Conservation (phyloP, 2,797 vertebrate genomes). For the Mormyrus proboscirostris region DNA sequence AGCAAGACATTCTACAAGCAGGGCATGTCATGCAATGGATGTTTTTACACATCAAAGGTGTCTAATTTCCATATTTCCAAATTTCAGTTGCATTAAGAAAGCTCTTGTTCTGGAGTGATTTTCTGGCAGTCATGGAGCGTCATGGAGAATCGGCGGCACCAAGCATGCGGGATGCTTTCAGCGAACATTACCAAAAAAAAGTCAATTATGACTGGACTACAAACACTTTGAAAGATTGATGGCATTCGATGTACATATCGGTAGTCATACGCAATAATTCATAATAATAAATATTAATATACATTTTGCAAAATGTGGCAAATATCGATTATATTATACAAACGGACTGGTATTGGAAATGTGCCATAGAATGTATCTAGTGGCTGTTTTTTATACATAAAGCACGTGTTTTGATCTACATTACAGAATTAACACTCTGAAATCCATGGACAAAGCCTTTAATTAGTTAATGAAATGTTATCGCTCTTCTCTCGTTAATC, state of each 20-base stretch:
- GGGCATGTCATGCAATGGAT: neutral
- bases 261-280: neutral
- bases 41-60: neutral
- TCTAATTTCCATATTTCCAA: neutral
- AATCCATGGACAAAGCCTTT: neutral
- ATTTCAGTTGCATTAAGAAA: neutral
- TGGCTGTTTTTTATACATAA: neutral
- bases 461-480: slow-evolving; percentile 1
- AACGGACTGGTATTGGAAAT: neutral
- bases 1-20: neutral
- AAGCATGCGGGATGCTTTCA: neutral
- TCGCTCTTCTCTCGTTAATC: neutral
- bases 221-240: neutral
- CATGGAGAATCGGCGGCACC: neutral
- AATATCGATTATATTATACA: neutral
- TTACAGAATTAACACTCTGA: neutral
- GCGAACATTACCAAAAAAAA: neutral
- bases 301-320: neutral
- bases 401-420: neutral
- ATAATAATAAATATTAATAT: neutral
- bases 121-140: neutral
- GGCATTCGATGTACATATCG: neutral
- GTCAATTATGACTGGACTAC: neutral
- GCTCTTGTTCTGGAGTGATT: neutral
- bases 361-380: neutral